Percentiles rank a stretch among this genome's conserved stretches.
Conservation (phyloP, 2,888 invertebrate species). For the Sesamia inferens region DNA sequence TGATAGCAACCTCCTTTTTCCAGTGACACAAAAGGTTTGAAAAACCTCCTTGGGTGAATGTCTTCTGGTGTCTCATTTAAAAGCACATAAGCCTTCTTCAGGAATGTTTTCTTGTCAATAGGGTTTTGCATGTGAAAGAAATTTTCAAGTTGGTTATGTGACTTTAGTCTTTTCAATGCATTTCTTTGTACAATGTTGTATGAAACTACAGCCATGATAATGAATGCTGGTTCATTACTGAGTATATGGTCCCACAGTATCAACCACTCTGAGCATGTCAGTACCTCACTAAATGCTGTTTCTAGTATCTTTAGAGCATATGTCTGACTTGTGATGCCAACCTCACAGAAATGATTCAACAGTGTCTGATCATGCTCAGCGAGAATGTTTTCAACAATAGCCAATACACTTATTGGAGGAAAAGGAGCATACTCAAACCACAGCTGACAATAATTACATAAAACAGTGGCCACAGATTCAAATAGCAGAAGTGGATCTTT, state of each 20-base stretch:
- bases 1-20: conserved; percentile 92
- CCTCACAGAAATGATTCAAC: conserved; percentile 91
- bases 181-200: conserved; percentile 93
- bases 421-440: conserved; percentile 98
- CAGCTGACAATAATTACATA: conserved; percentile 95
- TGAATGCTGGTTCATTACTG: conserved; percentile 94
- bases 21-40: conserved; percentile 90
- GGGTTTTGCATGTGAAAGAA: conserved; percentile 94
- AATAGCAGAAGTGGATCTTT: conserved; percentile 93
- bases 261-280: conserved; percentile 94
- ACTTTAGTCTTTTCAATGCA: conserved; percentile 89
- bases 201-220: conserved; percentile 93
- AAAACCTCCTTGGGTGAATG: conserved; percentile 92
- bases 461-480: conserved; percentile 93
- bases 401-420: conserved; percentile 95
- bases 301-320: conserved; percentile 95
- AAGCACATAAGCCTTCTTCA: conserved; percentile 90
- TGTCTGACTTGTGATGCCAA: conserved; percentile 92
- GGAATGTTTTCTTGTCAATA: conserved; percentile 91
- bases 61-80: conserved; percentile 90
- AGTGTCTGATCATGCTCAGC: conserved; percentile 93
- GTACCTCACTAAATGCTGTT: conserved; percentile 94
- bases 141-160: conserved; percentile 91
- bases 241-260: conserved; percentile 96
- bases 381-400: conserved; percentile 95